These are phyloP conservation scores for Choloepus didactylus DNA, from an alignment of 2,797 vertebrate species.

Conservation along the genomic window DNA sequence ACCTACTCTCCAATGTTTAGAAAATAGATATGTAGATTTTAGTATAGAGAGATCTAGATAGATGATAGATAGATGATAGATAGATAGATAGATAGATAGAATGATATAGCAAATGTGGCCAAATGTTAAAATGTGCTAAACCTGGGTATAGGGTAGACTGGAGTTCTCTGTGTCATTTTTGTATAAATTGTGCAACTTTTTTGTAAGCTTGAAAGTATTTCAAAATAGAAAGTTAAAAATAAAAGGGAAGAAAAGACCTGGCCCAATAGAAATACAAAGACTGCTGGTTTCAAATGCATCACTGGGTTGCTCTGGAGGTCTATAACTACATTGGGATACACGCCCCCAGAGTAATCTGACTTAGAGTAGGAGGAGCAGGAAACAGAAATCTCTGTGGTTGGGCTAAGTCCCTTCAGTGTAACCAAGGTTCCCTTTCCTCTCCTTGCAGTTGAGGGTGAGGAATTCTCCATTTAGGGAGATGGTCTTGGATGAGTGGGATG, in stretches of 20 bases:
- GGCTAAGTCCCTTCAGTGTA: neutral
- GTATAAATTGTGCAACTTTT: too few species aligned
- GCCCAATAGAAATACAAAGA: neutral
- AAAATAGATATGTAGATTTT: too few species aligned
- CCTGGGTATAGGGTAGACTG: too few species aligned
- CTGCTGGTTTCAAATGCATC: neutral
- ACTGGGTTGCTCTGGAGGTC: neutral
- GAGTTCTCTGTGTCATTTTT: too few species aligned
- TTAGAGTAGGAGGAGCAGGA: constrained; percentile 22
- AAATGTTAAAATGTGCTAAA: too few species aligned
- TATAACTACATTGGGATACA: neutral
- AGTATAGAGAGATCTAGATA: too few species aligned
- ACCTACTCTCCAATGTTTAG: too few species aligned
- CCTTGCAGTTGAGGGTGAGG: neutral
- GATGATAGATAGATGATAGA: too few species aligned
- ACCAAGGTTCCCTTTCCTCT: neutral
- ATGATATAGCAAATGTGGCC: too few species aligned
- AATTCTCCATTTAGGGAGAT: constrained; percentile 43
- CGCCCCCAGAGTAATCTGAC: neutral
- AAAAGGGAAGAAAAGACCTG: constrained; percentile 20
- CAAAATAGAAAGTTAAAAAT: too few species aligned
- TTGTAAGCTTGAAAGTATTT: too few species aligned
- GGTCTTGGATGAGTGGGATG: neutral
- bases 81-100: too few species aligned
- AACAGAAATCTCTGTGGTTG: neutral